phyloP scores from a whole-genome alignment of 2,888 invertebrate species.

The Harmothoe impar region DNA sequence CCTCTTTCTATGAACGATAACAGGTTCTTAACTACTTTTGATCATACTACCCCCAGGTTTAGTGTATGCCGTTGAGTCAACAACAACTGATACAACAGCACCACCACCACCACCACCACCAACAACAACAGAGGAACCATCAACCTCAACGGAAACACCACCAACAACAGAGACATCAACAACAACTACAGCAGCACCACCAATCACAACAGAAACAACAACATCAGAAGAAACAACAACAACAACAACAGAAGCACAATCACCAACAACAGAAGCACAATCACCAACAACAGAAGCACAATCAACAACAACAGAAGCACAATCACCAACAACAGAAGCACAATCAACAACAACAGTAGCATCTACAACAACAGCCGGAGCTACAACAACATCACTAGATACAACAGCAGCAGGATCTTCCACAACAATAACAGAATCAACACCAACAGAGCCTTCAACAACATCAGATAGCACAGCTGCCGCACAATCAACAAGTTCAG shows the following conservation, averaged over 20 bases:
- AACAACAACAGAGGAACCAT: background rate
- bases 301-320: background rate
- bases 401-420: background rate
- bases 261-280: background rate
- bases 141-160: background rate
- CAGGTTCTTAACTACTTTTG: too few species aligned
- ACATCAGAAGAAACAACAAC: background rate
- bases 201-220: background rate
- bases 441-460: background rate
- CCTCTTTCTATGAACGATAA: too few species aligned
- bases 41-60: too few species aligned
- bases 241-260: background rate
- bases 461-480: background rate
- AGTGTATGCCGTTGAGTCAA: too few species aligned
- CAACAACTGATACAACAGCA: background rate
- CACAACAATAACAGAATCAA: background rate
- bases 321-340: background rate
- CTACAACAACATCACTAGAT: background rate
- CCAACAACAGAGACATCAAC: background rate
- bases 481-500: background rate
- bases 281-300: background rate
- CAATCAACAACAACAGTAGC: background rate
- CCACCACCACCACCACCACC: background rate
- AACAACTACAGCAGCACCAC: background rate
- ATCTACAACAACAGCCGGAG: background rate